Percentiles rank a stretch among this genome's conserved stretches.
phyloP scores from a whole-genome alignment of 2,113 vertebrate species.

The Oenanthe oenanthe region DNA sequence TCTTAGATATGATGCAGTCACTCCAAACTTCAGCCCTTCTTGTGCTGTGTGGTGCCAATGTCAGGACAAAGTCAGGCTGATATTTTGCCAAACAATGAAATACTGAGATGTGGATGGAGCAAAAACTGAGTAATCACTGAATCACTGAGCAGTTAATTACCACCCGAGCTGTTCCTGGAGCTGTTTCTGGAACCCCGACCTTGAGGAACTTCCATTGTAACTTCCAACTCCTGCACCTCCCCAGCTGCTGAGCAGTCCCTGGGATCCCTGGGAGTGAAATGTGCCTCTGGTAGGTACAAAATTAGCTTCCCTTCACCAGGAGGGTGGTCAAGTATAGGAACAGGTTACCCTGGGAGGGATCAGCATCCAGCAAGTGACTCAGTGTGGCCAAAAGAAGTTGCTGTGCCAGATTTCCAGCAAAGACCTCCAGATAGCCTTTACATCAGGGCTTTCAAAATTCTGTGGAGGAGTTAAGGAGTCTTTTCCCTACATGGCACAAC shows the following conservation, averaged over 20 bases:
- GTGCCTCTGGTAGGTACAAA: not conserved
- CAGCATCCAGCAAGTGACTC: not conserved
- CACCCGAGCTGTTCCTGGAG: not conserved
- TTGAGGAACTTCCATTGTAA: not conserved
- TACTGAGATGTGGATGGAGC: slow-evolving; percentile 23
- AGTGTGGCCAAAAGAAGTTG: not conserved
- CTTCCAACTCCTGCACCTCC: not conserved
- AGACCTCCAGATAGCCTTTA: not conserved
- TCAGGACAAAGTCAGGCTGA: slow-evolving; percentile 48
- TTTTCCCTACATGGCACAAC: not conserved
- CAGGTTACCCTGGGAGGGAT: fast-evolving
- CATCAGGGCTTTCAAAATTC: not conserved
- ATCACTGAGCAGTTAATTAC: slow-evolving; percentile 34
- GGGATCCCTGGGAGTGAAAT: not conserved
- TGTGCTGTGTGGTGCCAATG: not conserved
- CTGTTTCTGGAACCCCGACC: not conserved
- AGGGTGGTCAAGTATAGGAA: not conserved
- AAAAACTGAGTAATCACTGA: slow-evolving; percentile 48
- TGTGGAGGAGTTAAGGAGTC: not conserved
- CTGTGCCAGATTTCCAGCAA: not conserved
- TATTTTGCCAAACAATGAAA: slow-evolving; percentile 45
- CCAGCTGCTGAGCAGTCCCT: not conserved
- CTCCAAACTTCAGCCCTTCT: not conserved
- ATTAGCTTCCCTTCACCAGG: not conserved
- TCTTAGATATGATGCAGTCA: not conserved